A percentile compares a stretch with the other conserved stretches of the same genome.
Evolutionary conservation across 2,797 vertebrate genomes (phyloP).

Genomic region (Acomys russatus): DNA sequence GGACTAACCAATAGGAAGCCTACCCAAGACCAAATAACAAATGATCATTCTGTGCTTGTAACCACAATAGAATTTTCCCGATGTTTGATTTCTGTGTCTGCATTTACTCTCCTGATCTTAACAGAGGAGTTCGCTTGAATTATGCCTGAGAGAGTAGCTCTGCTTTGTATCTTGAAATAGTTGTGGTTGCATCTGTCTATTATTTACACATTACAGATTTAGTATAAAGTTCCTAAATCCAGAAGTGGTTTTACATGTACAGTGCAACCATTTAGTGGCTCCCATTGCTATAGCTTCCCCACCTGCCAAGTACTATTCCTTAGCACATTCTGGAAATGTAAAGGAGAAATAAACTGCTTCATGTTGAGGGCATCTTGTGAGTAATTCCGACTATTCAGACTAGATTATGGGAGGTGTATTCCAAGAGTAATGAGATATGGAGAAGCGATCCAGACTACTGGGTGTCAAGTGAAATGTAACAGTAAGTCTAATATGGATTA

Average conservation of each 20-base stretch:
- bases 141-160: constrained; percentile 27
- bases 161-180: constrained; percentile 79
- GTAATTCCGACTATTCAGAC: constrained; percentile 73
- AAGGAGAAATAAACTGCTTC: constrained; percentile 4
- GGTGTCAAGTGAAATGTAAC: not conserved
- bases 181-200: constrained; percentile 69
- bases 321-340: not conserved
- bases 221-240: not conserved
- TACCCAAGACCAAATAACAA: not conserved
- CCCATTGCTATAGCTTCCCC: not conserved
- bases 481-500: constrained; percentile 71
- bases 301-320: not conserved
- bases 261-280: not conserved
- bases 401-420: constrained; percentile 58
- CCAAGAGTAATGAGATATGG: not conserved
- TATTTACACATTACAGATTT: constrained; percentile 49
- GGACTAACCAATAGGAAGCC: not conserved
- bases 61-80: not conserved
- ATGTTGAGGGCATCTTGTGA: constrained; percentile 39
- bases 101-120: constrained; percentile 53
- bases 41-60: not conserved
- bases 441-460: not conserved
- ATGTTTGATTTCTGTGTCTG: not conserved
- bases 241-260: not conserved
- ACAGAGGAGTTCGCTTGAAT: constrained; percentile 72